Conservation (phyloP, 2,113 vertebrate species). For the Pomatorhinus ruficollis region DNA sequence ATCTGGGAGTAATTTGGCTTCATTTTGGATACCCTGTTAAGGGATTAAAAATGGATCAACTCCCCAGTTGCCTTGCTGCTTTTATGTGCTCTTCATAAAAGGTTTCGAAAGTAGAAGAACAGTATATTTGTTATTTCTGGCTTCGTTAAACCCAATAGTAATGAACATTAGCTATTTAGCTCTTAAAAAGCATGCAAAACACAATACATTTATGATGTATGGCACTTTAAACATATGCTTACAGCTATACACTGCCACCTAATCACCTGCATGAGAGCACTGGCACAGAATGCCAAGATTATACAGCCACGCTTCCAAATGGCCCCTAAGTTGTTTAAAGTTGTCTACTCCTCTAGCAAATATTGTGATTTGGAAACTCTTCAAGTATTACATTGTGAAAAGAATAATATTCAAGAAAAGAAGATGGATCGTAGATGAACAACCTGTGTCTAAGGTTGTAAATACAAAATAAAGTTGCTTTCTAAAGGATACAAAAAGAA, state of each 20-base stretch:
- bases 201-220: conserved; percentile 45
- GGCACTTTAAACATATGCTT: conserved; percentile 51
- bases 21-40: conserved; percentile 58
- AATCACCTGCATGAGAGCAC: conserved; percentile 66
- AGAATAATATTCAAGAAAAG: background rate
- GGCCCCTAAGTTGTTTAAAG: conserved; percentile 29
- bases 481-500: conserved; percentile 36
- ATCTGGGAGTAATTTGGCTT: conserved; percentile 61
- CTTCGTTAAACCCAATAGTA: conserved; percentile 67
- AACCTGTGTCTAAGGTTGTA: conserved; percentile 13
- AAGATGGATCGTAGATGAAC: background rate
- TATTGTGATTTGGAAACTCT: conserved; percentile 42
- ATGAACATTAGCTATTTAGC: conserved; percentile 69
- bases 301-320: conserved; percentile 29
- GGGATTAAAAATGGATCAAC: conserved; percentile 44
- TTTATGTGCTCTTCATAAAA: conserved; percentile 68
- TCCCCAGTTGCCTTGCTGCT: conserved; percentile 56
- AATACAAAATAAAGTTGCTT: conserved; percentile 47
- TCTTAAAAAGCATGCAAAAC: conserved; percentile 56
- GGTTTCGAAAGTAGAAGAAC: conserved; percentile 57
- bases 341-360: conserved; percentile 19
- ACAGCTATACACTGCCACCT: conserved; percentile 34
- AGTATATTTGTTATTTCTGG: conserved; percentile 69
- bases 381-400: background rate
- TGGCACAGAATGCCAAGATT: conserved; percentile 32